Evolutionary conservation across 2,113 vertebrate genomes (phyloP), one percentile per base, ranked within the genome.

Genomic region (Athene cunicularia): DNA sequence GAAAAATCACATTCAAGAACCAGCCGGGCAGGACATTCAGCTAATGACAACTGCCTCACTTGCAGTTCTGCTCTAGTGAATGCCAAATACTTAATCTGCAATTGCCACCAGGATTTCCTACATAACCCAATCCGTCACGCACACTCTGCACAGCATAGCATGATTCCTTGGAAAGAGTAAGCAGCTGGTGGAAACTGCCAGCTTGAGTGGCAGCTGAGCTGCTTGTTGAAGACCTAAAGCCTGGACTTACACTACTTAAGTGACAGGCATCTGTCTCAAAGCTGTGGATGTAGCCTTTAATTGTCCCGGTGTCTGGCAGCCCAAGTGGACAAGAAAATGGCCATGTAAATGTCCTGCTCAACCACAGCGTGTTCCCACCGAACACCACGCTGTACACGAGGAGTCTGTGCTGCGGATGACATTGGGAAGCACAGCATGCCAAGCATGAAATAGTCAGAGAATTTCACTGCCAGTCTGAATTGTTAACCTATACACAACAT

Each of bases 331-430:
- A 47, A 45, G 47, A 8, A 6, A 67, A 45, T 0, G 8, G 26
- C 26, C 11, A 3, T 22, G 89, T 6, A 32, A 14, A 8, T 4
- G 43, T 75, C 47, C 83, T 5, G 4, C 75, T 92, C 70, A 26
- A 16, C 21, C 5, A 8, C 19, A 30, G 49, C 0, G 0, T 2
- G 1, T 11, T 47, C 28, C 58, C 63, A 49, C 20, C 3, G 0
- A 52, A 20, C 23, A 4, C 9, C 9, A n/a, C 12, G 70, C 22
- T 5, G 20, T 6, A 14, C 41, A 7, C 0, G 12, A 47, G 37
- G 53, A 39, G 19, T 1, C 10, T 5, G n/a, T 4, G 5, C 15
- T 5, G 16, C 1, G 26, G 24, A 14, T 4, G 20, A 47, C 2
- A 3, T 5, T 3, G 49, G 15, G 82, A n/a, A 41, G n/a, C n/a